Base-by-base conservation (phyloP, 2,113 vertebrate species). In the Apus apus region DNA sequence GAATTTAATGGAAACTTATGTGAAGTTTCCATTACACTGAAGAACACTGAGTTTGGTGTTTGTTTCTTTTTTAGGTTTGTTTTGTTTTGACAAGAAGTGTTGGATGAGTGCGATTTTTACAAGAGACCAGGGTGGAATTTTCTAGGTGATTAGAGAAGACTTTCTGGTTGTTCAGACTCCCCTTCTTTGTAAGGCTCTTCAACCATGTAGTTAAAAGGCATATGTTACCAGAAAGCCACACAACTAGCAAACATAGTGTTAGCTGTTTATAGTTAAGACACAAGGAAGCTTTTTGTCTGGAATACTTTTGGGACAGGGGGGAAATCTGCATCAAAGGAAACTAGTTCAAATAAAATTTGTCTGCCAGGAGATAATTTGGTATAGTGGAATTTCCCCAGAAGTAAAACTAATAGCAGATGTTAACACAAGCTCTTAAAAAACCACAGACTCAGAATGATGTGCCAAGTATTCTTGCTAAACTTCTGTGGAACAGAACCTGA, bases 351-450 rank as follows among this genome's bases (percentile, higher is more conserved):
- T 79, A 58, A 73, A 68, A 66, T 73, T 50, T 76, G 13, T 46
- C 54, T 88, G 29, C 4, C 3, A 94, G 36, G 30, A 68, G 16
- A 57, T 21, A 43, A 45, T 58, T 30, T 54, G 50, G n/a, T 85
- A 65, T 8, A 65, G 71, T 48, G 85, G 82, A 90, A 95, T 91
- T 93, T 93, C 75, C 78, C 66, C 46, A 80, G 90, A 94, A 90
- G 66, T 94, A 94, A 93, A 97, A 90, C 70, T 53, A 73, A 82
- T 8, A 79, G 66, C 38, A 94, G 82, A 85, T 79, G 71, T 95
- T 85, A 88, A 76, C 30, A 62, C 10, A 58, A 66, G n/a, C 30
- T 88, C 82, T 80, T 64, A 36, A 51, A 84, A 89, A 60, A 11
- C 9, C 77, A 77, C 85, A 85, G 19, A 50, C 27, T 40, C 1